Evolutionary conservation across 2,113 vertebrate species (phyloP).

Genomic region (Pygoscelis adeliae): DNA sequence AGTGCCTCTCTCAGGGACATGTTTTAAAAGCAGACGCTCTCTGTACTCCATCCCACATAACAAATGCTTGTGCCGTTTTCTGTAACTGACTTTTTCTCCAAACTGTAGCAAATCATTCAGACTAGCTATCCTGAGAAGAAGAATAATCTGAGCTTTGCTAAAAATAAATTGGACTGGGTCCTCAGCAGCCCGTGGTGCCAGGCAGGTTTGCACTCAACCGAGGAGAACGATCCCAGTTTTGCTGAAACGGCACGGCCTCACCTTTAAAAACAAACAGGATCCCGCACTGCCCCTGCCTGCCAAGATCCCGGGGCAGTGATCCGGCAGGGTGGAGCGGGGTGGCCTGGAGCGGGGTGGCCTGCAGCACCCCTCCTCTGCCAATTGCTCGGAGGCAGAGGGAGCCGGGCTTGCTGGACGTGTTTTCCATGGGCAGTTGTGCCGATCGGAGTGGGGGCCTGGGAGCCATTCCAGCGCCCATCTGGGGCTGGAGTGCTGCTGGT

Average conservation of each 20-base stretch:
- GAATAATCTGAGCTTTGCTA: neutral
- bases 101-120: neutral
- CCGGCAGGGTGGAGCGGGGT: fast-evolving
- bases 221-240: neutral
- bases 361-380: neutral
- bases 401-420: neutral
- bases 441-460: neutral
- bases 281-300: neutral
- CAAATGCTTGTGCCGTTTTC: neutral
- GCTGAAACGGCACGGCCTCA: neutral
- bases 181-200: neutral
- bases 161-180: neutral
- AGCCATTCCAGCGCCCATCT: neutral
- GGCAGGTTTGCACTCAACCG: neutral
- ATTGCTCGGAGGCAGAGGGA: neutral
- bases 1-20: neutral
- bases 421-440: neutral
- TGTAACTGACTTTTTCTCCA: neutral
- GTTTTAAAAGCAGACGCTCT: neutral
- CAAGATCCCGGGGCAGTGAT: neutral
- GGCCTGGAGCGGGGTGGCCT: neutral
- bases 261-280: neutral
- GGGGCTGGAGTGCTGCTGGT: neutral
- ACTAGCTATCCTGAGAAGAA: neutral
- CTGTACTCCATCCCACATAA: neutral